phyloP scores from a whole-genome alignment of 2,113 vertebrate genomes.

The Peromyscus leucopus region DNA sequence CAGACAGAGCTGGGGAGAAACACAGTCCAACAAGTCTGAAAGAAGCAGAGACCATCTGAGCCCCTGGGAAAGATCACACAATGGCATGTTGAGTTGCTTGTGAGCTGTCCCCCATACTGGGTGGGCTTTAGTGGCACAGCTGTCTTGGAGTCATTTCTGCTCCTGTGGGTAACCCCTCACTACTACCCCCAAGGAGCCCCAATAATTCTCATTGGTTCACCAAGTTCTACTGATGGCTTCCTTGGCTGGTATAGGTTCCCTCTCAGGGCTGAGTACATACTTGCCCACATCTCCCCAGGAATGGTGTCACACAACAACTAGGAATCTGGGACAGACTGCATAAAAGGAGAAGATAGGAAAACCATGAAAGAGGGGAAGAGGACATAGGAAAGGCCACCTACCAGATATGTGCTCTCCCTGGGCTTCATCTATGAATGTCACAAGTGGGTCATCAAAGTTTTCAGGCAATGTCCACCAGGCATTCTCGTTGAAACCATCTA shows the following conservation, averaged over 20 bases:
- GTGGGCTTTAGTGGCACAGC: not conserved
- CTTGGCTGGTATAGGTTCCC: not conserved
- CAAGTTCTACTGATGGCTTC: not conserved
- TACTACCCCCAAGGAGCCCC: too few relatives aligned
- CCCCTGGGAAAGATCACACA: not conserved
- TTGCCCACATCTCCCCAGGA: not conserved
- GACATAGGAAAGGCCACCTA: not conserved
- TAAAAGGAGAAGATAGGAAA: not conserved
- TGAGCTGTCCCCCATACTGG: not conserved
- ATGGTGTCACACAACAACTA: not conserved
- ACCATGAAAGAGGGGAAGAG: too few relatives aligned
- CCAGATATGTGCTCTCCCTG: not conserved
- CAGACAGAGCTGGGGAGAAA: not conserved
- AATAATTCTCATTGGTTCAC: not conserved
- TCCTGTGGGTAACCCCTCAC: not conserved
- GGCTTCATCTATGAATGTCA: not conserved
- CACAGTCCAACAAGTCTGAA: not conserved
- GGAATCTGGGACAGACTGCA: not conserved
- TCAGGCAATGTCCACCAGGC: not conserved
- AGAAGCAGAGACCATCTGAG: not conserved
- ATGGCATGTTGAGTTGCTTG: not conserved
- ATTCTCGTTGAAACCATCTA: accelerated
- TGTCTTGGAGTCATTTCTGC: not conserved
- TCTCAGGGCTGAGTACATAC: not conserved
- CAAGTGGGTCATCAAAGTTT: not conserved